Conservation (phyloP, 2,797 vertebrate genomes). For the Balearica regulorum region DNA sequence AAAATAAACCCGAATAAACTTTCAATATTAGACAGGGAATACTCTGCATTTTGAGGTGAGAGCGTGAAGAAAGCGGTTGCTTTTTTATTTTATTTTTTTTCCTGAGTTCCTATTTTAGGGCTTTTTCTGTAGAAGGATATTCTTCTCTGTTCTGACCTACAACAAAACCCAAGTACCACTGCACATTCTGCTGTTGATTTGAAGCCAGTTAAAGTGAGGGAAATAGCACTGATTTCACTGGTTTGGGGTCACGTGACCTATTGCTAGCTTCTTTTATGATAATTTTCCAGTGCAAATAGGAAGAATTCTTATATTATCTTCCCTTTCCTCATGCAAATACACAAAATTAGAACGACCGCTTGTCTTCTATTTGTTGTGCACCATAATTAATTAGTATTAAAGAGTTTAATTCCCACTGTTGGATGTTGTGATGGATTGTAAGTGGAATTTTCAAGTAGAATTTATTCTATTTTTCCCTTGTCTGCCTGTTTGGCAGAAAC, state of each 20-base stretch:
- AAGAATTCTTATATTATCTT: neutral
- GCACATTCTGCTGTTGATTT: neutral
- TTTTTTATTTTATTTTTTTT: too few species aligned
- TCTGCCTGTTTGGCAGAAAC: neutral
- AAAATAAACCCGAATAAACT: neutral
- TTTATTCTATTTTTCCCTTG: neutral
- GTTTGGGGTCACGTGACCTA: neutral
- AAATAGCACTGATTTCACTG: neutral
- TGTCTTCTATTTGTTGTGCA: fast-evolving
- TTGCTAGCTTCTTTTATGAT: neutral
- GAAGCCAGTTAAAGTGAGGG: neutral
- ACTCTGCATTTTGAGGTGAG: neutral
- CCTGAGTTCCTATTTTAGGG: neutral
- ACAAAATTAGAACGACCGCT: fast-evolving
- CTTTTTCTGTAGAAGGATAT: neutral
- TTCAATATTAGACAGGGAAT: neutral
- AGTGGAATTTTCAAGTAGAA: neutral
- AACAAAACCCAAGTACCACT: neutral
- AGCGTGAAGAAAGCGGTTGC: neutral
- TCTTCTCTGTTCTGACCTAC: neutral
- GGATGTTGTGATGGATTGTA: neutral
- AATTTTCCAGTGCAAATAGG: neutral
- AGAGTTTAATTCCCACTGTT: neutral
- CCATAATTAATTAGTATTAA: neutral
- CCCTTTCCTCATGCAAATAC: neutral